A percentile compares a stretch with the other conserved stretches of the same genome.
phyloP scores from a whole-genome alignment of 1,140 invertebrate genomes.

The Drosophila cardini region DNA sequence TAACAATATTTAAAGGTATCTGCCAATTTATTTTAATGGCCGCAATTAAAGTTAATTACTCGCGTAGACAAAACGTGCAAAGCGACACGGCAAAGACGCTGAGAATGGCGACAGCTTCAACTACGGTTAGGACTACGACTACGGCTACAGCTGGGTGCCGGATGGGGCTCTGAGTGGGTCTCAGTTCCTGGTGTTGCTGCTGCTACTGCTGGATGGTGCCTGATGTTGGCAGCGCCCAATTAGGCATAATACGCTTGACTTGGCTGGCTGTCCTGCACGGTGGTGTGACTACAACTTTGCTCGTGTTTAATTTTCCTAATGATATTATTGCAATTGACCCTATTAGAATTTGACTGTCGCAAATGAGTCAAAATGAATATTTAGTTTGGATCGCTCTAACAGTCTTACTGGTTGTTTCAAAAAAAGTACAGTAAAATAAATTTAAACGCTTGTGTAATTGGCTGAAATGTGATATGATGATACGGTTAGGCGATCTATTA shows the following conservation, averaged over 20 bases:
- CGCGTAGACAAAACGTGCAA: conserved; percentile 84
- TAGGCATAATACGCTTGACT: conserved; percentile 82
- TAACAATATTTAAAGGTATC: conserved; percentile 84
- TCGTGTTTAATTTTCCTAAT: conserved; percentile 82
- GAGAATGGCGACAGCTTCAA: conserved; percentile 24
- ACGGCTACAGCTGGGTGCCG: conserved; percentile 13
- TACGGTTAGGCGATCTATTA: conserved; percentile 65
- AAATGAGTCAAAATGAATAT: conserved; percentile 83
- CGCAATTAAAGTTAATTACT: conserved; percentile 84
- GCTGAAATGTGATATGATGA: conserved; percentile 73
- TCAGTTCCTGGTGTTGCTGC: background rate
- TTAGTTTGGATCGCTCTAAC: conserved; percentile 46
- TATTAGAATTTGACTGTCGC: conserved; percentile 76
- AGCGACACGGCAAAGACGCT: conserved; percentile 42
- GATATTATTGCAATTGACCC: conserved; percentile 83
- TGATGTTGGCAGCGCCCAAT: conserved; percentile 74
- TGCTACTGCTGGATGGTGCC: conserved; percentile 16
- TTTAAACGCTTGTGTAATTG: conserved; percentile 66
- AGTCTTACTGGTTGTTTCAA: too few relatives aligned
- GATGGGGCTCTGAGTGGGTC: conserved; percentile 12
- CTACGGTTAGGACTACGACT: conserved; percentile 41
- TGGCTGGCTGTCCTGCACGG: conserved; percentile 55
- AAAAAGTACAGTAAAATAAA: too few relatives aligned
- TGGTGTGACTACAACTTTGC: conserved; percentile 49
- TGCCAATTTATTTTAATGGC: conserved; percentile 84